Evolutionary conservation across 2,888 invertebrate genomes (phyloP).

Genomic region (Melieria picta): DNA sequence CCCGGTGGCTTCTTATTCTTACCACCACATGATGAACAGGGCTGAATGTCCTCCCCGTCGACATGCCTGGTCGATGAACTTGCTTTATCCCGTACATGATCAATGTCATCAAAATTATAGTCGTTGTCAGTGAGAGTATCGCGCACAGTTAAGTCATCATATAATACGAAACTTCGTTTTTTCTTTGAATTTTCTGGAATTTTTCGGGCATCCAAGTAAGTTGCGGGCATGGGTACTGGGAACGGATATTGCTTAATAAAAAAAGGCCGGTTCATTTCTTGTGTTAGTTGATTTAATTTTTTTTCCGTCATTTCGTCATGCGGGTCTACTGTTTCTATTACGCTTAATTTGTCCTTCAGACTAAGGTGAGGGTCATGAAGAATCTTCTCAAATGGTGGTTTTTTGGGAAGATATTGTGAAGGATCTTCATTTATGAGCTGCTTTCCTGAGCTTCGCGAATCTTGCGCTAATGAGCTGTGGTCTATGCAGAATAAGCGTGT

Average conservation of each 20-base stretch:
- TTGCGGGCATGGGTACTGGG: slow-evolving; percentile 20
- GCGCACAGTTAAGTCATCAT: slow-evolving; percentile 45
- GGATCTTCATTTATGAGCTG: slow-evolving; percentile 27
- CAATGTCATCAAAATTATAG: slow-evolving; percentile 37
- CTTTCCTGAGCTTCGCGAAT: not conserved
- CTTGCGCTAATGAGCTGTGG: too few species aligned
- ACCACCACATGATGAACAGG: slow-evolving; percentile 39
- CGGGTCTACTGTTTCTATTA: slow-evolving; percentile 41
- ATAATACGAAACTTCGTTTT: slow-evolving; percentile 37
- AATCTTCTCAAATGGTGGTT: slow-evolving; percentile 35
- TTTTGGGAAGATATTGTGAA: slow-evolving; percentile 33
- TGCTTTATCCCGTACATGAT: not conserved
- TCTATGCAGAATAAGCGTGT: too few species aligned
- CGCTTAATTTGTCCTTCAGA: slow-evolving; percentile 41
- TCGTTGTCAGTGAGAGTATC: slow-evolving; percentile 38
- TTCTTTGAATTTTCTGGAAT: slow-evolving; percentile 18
- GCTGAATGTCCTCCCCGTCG: slow-evolving; percentile 24
- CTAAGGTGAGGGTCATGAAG: slow-evolving; percentile 43
- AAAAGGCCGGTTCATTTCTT: slow-evolving; percentile 39
- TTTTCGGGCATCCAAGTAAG: not conserved
- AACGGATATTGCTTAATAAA: slow-evolving; percentile 20
- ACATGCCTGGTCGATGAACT: not conserved
- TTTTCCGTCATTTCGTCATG: slow-evolving; percentile 27
- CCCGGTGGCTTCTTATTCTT: slow-evolving; percentile 33
- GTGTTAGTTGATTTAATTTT: slow-evolving; percentile 26